Conservation (phyloP, 2,888 invertebrate species). For the Netelia melanura region DNA sequence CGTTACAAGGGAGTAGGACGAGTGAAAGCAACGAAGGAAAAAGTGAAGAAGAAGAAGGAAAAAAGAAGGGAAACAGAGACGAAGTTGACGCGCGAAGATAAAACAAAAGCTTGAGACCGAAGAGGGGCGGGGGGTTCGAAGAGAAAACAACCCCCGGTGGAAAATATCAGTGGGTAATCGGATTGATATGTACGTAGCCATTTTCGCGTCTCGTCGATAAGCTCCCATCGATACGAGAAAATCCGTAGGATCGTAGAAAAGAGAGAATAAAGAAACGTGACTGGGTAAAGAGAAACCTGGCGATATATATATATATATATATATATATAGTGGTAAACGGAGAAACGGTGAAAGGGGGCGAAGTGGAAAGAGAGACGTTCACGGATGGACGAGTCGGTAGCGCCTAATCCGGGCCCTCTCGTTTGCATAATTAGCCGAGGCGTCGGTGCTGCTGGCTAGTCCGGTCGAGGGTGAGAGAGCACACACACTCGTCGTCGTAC, state of each 20-base stretch:
- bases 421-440: slow-evolving; percentile 73
- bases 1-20: background rate
- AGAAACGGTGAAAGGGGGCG: slow-evolving; percentile 12
- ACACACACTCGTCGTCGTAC: slow-evolving; percentile 39
- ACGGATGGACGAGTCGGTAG: slow-evolving; percentile 77
- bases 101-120: background rate
- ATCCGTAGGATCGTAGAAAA: slow-evolving; percentile 8
- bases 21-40: slow-evolving; percentile 19
- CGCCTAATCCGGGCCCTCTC: slow-evolving; percentile 75
- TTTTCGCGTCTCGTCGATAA: background rate
- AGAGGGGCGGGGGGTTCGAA: background rate
- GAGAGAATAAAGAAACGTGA: slow-evolving; percentile 16
- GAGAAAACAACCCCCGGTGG: background rate
- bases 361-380: slow-evolving; percentile 67
- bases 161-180: background rate
- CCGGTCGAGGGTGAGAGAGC: slow-evolving; percentile 69
- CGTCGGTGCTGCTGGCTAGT: slow-evolving; percentile 69
- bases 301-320: slow-evolving; percentile 10
- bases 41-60: slow-evolving; percentile 4
- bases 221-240: slow-evolving; percentile 8
- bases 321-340: background rate
- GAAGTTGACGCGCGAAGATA: background rate
- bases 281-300: background rate
- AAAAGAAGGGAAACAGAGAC: background rate
- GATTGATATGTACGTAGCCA: background rate